Evolutionary conservation across 2,797 vertebrate genomes (phyloP).

Genomic region (Onychomys arenicola): DNA sequence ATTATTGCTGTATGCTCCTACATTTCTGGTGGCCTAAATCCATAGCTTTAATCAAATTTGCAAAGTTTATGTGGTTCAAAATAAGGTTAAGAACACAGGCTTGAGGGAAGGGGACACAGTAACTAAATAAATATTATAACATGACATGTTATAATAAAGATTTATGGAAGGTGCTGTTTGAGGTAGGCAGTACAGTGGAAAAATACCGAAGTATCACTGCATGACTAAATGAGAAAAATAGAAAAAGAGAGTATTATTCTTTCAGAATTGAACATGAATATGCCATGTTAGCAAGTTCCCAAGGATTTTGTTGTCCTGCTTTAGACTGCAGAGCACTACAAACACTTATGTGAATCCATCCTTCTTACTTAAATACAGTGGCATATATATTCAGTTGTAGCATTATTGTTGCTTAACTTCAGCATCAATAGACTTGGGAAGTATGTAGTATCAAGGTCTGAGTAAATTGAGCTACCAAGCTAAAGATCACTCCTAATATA

Average conservation of each 20-base stretch:
- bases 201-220: background rate
- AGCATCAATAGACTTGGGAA: background rate
- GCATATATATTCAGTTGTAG: background rate
- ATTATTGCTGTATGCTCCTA: background rate
- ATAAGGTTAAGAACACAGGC: conserved; percentile 13
- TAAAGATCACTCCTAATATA: background rate
- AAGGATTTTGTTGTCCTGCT: background rate
- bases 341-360: background rate
- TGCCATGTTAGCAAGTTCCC: background rate
- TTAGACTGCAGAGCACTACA: background rate
- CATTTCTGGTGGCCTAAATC: background rate
- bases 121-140: conserved; percentile 13
- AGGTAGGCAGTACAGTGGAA: background rate
- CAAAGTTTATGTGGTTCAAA: conserved; percentile 22
- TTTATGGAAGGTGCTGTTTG: background rate
- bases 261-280: background rate
- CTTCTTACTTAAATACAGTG: conserved; percentile 30
- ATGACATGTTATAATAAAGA: conserved; percentile 8
- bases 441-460: background rate
- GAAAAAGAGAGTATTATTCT: background rate
- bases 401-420: background rate
- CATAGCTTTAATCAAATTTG: conserved; percentile 21
- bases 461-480: background rate
- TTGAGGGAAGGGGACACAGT: background rate
- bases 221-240: background rate